A percentile compares a stretch with the other conserved stretches of the same genome.
Evolutionary conservation across 1,140 invertebrate genomes (phyloP).

Genomic region (Drosophila sechellia): DNA sequence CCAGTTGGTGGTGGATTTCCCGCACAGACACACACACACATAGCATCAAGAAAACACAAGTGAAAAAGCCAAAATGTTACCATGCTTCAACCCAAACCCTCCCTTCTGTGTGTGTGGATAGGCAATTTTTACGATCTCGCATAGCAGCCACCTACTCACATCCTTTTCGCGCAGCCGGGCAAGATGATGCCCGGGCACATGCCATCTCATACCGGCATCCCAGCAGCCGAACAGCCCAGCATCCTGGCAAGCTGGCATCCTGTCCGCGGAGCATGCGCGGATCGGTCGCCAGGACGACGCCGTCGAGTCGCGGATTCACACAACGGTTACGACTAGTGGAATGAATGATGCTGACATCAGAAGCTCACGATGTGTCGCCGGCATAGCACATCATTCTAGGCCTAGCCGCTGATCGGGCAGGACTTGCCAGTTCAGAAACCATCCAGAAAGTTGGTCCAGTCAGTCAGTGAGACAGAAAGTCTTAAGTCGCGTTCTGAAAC

Average conservation of each 20-base stretch:
- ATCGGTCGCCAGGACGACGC: conserved; percentile 31
- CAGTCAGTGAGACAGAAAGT: conserved; percentile 32
- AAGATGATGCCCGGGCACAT: conserved; percentile 16
- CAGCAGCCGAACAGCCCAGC: background rate
- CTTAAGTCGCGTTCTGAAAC: conserved; percentile 52
- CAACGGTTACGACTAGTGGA: conserved; percentile 80
- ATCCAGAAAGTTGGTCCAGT: background rate
- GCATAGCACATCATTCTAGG: conserved; percentile 84
- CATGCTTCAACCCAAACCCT: conserved; percentile 26
- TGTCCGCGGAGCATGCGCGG: conserved; percentile 71
- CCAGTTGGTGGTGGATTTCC: conserved; percentile 75
- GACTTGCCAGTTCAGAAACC: conserved; percentile 63
- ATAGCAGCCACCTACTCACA: conserved; percentile 23
- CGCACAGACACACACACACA: conserved; percentile 14
- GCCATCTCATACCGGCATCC: conserved; percentile 30
- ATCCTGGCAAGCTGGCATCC: conserved; percentile 5
- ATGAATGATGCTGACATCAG: conserved; percentile 80
- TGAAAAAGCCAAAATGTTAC: conserved; percentile 47
- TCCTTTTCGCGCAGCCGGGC: conserved; percentile 43
- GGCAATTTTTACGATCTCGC: conserved; percentile 57
- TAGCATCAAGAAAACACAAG: conserved; percentile 19
- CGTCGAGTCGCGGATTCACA: conserved; percentile 61
- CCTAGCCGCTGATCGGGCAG: conserved; percentile 84
- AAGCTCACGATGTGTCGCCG: conserved; percentile 82
- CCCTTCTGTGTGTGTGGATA: conserved; percentile 12